Base-by-base conservation (phyloP, 1,140 invertebrate genomes). In the Apis laboriosa region DNA sequence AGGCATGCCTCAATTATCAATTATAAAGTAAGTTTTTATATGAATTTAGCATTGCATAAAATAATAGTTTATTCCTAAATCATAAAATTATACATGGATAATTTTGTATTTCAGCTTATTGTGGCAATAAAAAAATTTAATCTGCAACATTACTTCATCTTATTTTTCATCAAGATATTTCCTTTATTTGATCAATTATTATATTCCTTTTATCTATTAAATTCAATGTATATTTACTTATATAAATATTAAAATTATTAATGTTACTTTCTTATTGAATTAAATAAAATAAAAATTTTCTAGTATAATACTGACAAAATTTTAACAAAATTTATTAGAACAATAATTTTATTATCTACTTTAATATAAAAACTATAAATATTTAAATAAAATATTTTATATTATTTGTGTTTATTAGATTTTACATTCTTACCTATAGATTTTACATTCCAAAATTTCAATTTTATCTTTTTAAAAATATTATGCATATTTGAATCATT, bases 1-100 rank as follows among this genome's bases (percentile, higher is more conserved):
- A 61, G 96, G 96, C 56, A 95, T 95, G 95, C 95, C 95, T 28
- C 93, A 95, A 77, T 89, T 96, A 58, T 91, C 94, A 1, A 53
- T 96, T 43, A 88, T 95, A 82, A 95, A 93, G 95, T 95, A 93
- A 94, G 92, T 91, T 75, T 75, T 34, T 17, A 17, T 66, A 60
- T 68, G 5, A 71, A 21, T 74, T 77, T 84, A n/a, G 55, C 17
- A 63, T 2, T 74, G 12, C 19, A 34, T 21, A 24, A 51, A 64
- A 15, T 80, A 60, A 68, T 56, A 24, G 0, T 73, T 61, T 72
- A 43, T 60, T 66, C 21, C 56, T 43, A 73, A 13, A 53, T 28
- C 17, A 28, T 72, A 67, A 67, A 61, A 55, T 68, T 71, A 11
- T 74, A 56, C 53, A 67, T 28, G 70, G 24, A 71, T 61, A 24